Percentiles rank a stretch among this genome's conserved stretches.
Conservation (phyloP, 2,113 vertebrate species). For the Pholis gunnellus region DNA sequence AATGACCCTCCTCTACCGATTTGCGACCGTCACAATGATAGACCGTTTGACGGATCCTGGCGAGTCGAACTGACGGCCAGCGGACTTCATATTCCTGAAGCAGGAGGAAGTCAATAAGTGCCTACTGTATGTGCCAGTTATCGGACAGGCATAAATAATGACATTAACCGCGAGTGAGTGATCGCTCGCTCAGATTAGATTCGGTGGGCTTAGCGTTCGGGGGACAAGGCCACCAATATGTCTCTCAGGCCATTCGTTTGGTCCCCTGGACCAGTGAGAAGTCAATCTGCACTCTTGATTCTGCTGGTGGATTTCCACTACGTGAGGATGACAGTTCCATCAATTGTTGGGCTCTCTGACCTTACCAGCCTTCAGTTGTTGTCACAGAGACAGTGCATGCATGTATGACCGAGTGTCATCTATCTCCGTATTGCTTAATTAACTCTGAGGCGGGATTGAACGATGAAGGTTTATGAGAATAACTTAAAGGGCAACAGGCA, state of each 20-base stretch:
- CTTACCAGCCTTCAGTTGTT: slow-evolving; percentile 77
- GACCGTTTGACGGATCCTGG: slow-evolving; percentile 41
- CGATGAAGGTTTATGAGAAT: slow-evolving; percentile 73
- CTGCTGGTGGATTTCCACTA: slow-evolving; percentile 63
- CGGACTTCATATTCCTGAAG: slow-evolving; percentile 58
- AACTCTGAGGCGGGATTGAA: slow-evolving; percentile 77
- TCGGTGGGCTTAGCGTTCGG: slow-evolving; percentile 45
- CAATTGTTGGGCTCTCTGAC: slow-evolving; percentile 80
- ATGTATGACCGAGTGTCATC: slow-evolving; percentile 72
- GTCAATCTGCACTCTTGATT: slow-evolving; percentile 69
- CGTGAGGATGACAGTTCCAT: slow-evolving; percentile 78
- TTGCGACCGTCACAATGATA: slow-evolving; percentile 1
- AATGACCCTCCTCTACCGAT: slow-evolving; percentile 22
- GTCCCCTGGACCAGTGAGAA: slow-evolving; percentile 33
- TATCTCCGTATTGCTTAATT: slow-evolving; percentile 80
- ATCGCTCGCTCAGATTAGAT: slow-evolving; percentile 66
- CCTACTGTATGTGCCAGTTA: slow-evolving; percentile 55
- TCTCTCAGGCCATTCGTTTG: slow-evolving; percentile 65
- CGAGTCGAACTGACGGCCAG: slow-evolving; percentile 45
- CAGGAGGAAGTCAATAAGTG: slow-evolving; percentile 65
- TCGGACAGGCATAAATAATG: slow-evolving; percentile 69
- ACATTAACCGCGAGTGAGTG: slow-evolving; percentile 74
- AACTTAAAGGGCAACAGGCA: slow-evolving; percentile 80
- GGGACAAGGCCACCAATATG: slow-evolving; percentile 61
- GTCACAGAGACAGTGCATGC: slow-evolving; percentile 58